A percentile compares a stretch with the other conserved stretches of the same genome.
Evolutionary conservation across 2,113 vertebrate species (phyloP).

Genomic region (Siniperca knerii): DNA sequence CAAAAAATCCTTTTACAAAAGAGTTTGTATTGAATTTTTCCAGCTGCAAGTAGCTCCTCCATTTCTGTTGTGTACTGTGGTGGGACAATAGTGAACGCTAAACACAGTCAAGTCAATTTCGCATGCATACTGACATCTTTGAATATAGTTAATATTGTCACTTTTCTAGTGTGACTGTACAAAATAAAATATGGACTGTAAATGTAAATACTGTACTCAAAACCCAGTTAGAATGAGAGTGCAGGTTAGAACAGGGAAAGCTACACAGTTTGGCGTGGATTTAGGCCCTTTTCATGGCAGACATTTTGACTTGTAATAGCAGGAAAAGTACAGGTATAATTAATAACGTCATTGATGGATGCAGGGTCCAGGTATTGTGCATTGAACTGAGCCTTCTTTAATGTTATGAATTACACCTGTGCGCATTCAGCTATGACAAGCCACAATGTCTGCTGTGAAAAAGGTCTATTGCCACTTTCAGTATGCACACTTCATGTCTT

Average conservation of each 20-base stretch:
- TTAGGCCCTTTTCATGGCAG: not conserved
- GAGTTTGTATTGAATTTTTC: too few species aligned
- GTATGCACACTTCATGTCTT: not conserved
- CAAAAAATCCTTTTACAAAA: not conserved
- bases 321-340: not conserved
- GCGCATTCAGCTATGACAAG: constrained; percentile 11
- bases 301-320: constrained; percentile 6
- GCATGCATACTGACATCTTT: not conserved
- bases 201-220: not conserved
- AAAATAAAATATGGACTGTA: too few species aligned
- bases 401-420: constrained; percentile 32
- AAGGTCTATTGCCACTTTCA: not conserved
- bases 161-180: not conserved
- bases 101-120: not conserved
- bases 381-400: constrained; percentile 2
- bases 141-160: not conserved
- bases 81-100: too few species aligned
- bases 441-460: not conserved
- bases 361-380: not conserved
- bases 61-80: not conserved
- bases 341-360: constrained; percentile 20
- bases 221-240: not conserved
- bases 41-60: not conserved
- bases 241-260: not conserved
- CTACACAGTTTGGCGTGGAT: not conserved